Evolutionary conservation across 2,113 vertebrate species (phyloP).

Genomic region (Pantherophis guttatus): DNA sequence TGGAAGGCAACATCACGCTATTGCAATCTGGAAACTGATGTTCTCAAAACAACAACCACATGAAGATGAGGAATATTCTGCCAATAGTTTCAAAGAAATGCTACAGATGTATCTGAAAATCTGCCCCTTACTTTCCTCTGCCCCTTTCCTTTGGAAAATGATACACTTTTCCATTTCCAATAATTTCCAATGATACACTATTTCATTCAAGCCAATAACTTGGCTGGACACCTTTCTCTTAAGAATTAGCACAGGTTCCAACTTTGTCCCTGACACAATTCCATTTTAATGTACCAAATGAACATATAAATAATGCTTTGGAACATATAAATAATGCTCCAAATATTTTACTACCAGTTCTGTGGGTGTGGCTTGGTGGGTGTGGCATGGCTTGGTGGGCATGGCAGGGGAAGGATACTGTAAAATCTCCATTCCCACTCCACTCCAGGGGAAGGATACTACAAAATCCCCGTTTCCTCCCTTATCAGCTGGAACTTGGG

Average conservation of each 20-base stretch:
- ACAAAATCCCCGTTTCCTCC: too few species aligned
- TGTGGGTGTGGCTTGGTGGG: too few species aligned
- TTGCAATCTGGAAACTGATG: neutral
- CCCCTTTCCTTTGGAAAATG: neutral
- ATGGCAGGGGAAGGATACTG: too few species aligned
- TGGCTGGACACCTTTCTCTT: neutral
- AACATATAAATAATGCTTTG: neutral
- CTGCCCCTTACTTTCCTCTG: neutral
- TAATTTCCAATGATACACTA: neutral
- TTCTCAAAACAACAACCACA: neutral
- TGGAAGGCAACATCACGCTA: neutral
- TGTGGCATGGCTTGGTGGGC: too few species aligned
- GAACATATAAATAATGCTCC: neutral
- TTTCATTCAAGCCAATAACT: neutral
- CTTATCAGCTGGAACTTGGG: too few species aligned
- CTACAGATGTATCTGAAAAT: neutral
- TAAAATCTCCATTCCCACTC: too few species aligned
- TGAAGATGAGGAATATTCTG: neutral
- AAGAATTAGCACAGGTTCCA: neutral
- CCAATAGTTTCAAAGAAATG: neutral
- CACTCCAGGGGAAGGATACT: too few species aligned
- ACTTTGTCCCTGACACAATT: neutral
- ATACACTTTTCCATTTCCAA: neutral
- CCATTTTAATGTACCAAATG: neutral
- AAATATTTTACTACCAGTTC: too few species aligned